Evolutionary conservation across 1,140 invertebrate species (phyloP).

Genomic region (Drosophila burlai): DNA sequence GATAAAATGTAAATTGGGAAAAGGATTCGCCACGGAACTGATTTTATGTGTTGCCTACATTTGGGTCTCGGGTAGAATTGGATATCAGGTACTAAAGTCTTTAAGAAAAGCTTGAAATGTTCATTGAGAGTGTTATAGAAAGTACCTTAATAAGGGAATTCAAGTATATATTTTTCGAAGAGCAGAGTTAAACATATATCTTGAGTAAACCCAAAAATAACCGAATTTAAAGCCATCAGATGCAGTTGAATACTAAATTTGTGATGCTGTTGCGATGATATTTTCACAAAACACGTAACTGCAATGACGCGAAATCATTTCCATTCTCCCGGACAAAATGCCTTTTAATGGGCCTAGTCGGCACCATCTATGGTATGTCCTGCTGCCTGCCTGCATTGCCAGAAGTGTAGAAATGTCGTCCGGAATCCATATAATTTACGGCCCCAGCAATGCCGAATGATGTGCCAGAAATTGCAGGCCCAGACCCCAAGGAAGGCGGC

Average conservation of each 20-base stretch:
- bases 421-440: constrained; percentile 74
- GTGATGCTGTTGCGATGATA: constrained; percentile 2
- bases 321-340: constrained; percentile 56
- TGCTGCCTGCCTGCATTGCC: constrained; percentile 10
- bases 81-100: background rate
- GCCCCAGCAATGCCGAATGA: constrained; percentile 57
- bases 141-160: background rate
- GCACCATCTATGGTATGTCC: constrained; percentile 13
- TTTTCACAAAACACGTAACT: constrained; percentile 68
- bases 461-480: constrained; percentile 71
- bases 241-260: constrained; percentile 4
- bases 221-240: background rate
- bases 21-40: constrained; percentile 28
- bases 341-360: constrained; percentile 48
- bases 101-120: background rate
- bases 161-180: background rate
- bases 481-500: constrained; percentile 27
- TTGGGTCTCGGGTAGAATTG: background rate
- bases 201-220: background rate
- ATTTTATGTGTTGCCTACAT: constrained; percentile 28
- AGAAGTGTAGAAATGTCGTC: constrained; percentile 44
- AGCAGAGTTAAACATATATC: background rate
- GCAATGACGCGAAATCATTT: constrained; percentile 77
- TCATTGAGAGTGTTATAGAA: background rate
- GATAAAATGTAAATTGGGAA: constrained; percentile 75